A percentile compares a stretch with the other conserved stretches of the same genome.
These are phyloP conservation scores for Trypoxylon attenuatum DNA, from an alignment of 2,888 invertebrate species.

Conservation along the genomic window DNA sequence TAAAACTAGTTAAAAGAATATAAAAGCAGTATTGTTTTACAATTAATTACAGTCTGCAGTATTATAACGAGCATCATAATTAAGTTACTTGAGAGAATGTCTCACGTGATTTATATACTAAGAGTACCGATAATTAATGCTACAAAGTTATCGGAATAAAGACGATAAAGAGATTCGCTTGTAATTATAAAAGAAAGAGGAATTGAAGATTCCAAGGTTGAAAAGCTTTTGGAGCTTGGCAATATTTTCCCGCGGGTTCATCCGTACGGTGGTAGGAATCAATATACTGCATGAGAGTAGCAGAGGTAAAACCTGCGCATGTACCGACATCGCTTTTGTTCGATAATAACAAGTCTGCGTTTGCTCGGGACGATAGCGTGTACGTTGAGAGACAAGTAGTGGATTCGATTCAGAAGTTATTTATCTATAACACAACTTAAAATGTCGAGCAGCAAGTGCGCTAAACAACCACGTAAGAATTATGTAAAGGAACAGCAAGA, in stretches of 20 bases:
- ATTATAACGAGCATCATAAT: too few species aligned
- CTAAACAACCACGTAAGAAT: slow-evolving; percentile 66
- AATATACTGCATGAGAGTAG: slow-evolving; percentile 27
- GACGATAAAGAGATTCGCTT: too few species aligned
- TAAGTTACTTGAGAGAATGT: too few species aligned
- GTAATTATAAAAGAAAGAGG: too few species aligned
- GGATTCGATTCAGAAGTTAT: neutral
- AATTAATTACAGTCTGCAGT: too few species aligned
- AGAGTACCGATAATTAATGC: too few species aligned
- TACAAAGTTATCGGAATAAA: too few species aligned
- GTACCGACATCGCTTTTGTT: slow-evolving; percentile 21
- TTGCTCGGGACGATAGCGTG: neutral
- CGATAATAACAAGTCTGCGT: slow-evolving; percentile 35
- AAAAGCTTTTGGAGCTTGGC: neutral
- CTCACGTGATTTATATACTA: too few species aligned
- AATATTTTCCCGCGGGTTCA: slow-evolving; percentile 20
- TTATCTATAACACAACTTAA: slow-evolving; percentile 1
- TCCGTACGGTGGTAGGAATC: slow-evolving; percentile 28
- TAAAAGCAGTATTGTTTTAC: too few species aligned
- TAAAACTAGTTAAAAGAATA: too few species aligned
- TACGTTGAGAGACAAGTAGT: neutral
- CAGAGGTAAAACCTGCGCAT: slow-evolving; percentile 37
- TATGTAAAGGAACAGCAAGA: slow-evolving; percentile 70
- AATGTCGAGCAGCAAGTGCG: slow-evolving; percentile 68
- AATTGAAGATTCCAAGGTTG: too few species aligned